These are phyloP conservation scores for Tyrophagus putrescentiae DNA, from an alignment of 1,140 invertebrate genomes.

Conservation along the genomic window DNA sequence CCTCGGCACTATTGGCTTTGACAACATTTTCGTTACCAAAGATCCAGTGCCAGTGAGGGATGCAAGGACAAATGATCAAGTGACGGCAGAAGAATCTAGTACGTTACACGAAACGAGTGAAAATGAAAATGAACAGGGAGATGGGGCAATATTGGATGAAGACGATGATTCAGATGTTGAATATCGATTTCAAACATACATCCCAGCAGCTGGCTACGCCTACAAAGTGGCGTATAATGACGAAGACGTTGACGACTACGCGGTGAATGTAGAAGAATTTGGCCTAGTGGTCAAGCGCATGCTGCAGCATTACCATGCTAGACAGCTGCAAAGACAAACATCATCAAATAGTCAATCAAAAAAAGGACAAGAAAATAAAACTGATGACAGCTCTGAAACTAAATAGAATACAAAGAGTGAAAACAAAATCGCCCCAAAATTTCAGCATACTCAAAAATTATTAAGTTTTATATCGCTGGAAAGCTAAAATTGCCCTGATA, in stretches of 20 bases:
- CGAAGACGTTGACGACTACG: conserved; percentile 26
- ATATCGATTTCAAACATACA: conserved; percentile 9
- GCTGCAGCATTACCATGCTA: conserved; percentile 28
- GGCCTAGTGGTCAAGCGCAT: conserved; percentile 29
- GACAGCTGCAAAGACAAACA: neutral
- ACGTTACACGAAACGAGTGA: neutral
- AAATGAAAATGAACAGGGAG: conserved; percentile 4
- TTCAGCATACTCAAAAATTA: no score
- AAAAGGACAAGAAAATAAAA: no score
- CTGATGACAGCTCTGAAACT: no score
- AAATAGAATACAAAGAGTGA: no score
- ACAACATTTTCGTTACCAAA: conserved; percentile 28
- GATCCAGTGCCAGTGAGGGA: neutral
- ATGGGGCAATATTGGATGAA: no score
- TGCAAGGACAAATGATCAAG: neutral
- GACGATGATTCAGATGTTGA: neutral
- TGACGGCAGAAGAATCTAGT: no score
- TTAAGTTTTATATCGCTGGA: no score
- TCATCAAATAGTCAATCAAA: no score
- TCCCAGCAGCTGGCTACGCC: neutral
- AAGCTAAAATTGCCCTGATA: no score
- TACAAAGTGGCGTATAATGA: conserved; percentile 1
- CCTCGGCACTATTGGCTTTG: conserved; percentile 27
- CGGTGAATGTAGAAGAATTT: conserved; percentile 30
- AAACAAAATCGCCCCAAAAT: no score